These are phyloP conservation scores for Cydia amplana DNA, from an alignment of 1,140 invertebrate species.

Conservation along the genomic window DNA sequence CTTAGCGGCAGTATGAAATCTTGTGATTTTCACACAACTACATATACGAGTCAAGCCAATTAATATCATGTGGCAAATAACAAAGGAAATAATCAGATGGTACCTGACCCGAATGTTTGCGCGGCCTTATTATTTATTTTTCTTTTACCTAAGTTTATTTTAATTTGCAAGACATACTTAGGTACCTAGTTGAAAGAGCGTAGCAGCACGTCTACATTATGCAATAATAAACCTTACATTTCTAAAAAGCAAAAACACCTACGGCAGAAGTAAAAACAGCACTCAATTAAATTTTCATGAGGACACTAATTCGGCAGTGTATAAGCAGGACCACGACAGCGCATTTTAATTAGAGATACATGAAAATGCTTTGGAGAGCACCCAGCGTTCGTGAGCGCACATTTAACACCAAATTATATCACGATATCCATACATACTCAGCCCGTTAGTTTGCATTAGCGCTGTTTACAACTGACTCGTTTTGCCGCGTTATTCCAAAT, in stretches of 20 bases:
- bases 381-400: constrained; percentile 48
- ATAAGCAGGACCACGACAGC: constrained; percentile 65
- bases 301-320: constrained; percentile 49
- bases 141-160: too few relatives aligned
- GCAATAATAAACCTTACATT: background rate
- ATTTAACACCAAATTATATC: constrained; percentile 66
- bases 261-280: constrained; percentile 15
- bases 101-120: too few relatives aligned
- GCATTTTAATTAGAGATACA: constrained; percentile 79
- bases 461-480: constrained; percentile 22
- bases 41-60: too few relatives aligned
- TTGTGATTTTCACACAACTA: background rate
- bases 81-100: too few relatives aligned
- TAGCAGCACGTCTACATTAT: background rate
- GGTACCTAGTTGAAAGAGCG: background rate
- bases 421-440: constrained; percentile 55
- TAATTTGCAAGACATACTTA: background rate
- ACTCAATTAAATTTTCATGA: constrained; percentile 66
- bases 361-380: constrained; percentile 74
- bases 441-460: constrained; percentile 53
- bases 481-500: constrained; percentile 49
- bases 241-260: background rate
- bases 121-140: too few relatives aligned
- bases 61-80: background rate
- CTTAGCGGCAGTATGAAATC: background rate